phyloP scores from a whole-genome alignment of 23 tunicate species.

The Trididemnum miniatum region DNA sequence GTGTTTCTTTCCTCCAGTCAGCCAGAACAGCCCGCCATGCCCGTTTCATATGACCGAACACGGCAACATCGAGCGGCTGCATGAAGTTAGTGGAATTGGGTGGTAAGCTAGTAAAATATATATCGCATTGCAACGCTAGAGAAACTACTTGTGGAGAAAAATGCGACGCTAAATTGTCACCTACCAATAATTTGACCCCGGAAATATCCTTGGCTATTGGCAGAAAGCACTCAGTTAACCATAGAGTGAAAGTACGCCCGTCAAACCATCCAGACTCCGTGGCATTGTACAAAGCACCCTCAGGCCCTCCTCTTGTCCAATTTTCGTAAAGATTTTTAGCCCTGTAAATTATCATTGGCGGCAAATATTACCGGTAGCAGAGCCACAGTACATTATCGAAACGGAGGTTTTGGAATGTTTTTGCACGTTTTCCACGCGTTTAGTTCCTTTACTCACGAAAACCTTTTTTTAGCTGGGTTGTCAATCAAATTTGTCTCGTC shows the following conservation, averaged over 20 bases:
- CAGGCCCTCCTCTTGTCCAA: neutral
- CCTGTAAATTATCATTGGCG: neutral
- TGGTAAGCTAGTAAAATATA: neutral
- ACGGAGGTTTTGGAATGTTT: neutral
- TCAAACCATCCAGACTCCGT: neutral
- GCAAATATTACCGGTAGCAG: neutral
- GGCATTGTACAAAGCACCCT: neutral
- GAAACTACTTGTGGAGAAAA: neutral
- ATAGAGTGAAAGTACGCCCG: neutral
- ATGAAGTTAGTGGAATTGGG: neutral
- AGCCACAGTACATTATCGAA: neutral
- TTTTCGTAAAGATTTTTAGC: neutral
- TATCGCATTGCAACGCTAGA: neutral
- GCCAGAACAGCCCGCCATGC: neutral
- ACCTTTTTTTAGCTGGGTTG: neutral
- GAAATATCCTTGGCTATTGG: neutral
- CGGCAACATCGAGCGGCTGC: neutral
- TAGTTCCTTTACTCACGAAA: neutral
- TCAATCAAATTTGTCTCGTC: neutral
- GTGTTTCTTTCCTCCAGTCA: neutral
- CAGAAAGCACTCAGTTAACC: neutral
- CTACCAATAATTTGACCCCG: neutral
- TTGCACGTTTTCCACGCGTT: neutral
- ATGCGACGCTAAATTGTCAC: neutral
- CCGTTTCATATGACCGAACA: neutral